Evolutionary conservation across 2,113 vertebrate species (phyloP).

Genomic region (Notarius quadriscutis): DNA sequence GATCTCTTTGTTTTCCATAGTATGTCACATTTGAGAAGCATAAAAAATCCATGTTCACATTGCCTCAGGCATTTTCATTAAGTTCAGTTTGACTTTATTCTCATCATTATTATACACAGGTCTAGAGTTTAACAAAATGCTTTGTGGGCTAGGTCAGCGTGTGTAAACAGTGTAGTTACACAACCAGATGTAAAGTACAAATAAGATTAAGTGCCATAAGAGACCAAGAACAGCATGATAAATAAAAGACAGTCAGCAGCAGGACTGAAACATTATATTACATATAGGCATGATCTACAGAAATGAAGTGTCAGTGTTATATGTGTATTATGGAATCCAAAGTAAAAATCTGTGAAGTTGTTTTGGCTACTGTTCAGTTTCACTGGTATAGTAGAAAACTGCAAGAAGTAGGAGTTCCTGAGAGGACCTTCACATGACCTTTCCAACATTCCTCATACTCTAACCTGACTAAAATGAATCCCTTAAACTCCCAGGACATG

Average conservation of each 20-base stretch:
- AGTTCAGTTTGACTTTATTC: background rate
- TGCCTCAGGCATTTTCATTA: background rate
- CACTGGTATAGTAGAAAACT: background rate
- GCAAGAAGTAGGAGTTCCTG: background rate
- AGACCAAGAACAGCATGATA: background rate
- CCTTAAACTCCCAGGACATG: background rate
- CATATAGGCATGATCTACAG: background rate
- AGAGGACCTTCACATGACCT: background rate
- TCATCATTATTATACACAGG: background rate
- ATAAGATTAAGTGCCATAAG: background rate
- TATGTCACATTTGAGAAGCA: constrained; percentile 1
- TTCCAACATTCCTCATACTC: background rate
- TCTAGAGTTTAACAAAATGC: background rate
- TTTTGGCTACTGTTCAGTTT: background rate
- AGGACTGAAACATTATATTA: background rate
- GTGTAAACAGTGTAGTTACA: background rate
- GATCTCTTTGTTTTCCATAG: constrained; percentile 20
- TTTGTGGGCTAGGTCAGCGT: background rate
- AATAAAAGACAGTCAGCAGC: background rate
- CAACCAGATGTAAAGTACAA: background rate
- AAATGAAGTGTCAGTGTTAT: background rate
- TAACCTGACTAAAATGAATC: background rate
- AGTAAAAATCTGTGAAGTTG: background rate
- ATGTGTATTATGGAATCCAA: background rate
- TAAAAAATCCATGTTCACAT: constrained; percentile 8